Conservation (phyloP, 2,888 invertebrate genomes). For the Drosophila nigricruria region DNA sequence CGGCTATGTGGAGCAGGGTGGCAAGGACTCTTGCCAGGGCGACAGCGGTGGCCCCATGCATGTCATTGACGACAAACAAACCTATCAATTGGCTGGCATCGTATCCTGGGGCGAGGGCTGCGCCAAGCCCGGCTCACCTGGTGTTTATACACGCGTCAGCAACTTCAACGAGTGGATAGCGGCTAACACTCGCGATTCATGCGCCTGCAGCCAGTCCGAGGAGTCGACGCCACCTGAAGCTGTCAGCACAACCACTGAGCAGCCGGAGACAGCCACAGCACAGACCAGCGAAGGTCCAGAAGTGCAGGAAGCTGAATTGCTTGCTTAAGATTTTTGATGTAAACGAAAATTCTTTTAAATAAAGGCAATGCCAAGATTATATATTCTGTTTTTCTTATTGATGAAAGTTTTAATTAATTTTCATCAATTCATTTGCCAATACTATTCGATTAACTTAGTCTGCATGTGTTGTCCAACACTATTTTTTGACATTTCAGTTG, state of each 20-base stretch:
- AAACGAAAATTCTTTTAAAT: slow-evolving; percentile 18
- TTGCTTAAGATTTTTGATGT: slow-evolving; percentile 13
- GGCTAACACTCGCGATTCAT: slow-evolving; percentile 89
- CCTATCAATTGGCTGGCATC: slow-evolving; percentile 87
- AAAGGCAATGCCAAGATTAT: slow-evolving; percentile 33
- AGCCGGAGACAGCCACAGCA: slow-evolving; percentile 19
- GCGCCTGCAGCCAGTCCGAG: slow-evolving; percentile 86
- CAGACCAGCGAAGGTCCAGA: slow-evolving; percentile 23
- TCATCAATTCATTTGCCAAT: neutral
- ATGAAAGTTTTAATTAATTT: too few relatives aligned
- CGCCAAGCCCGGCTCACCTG: slow-evolving; percentile 89
- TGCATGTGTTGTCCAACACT: neutral
- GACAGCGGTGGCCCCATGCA: slow-evolving; percentile 85
- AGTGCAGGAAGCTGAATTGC: slow-evolving; percentile 44
- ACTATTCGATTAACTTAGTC: neutral
- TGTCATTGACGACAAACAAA: slow-evolving; percentile 57
- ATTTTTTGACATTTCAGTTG: neutral
- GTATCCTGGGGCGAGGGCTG: slow-evolving; percentile 88
- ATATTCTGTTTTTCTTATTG: too few relatives aligned
- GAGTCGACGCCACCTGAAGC: slow-evolving; percentile 27
- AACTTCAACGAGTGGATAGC: slow-evolving; percentile 89
- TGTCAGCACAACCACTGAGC: slow-evolving; percentile 31
- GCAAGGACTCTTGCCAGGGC: slow-evolving; percentile 84
- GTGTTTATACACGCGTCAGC: slow-evolving; percentile 93
- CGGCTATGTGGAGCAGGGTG: slow-evolving; percentile 79